Percentiles rank a stretch among this genome's conserved stretches.
Evolutionary conservation across 1,140 invertebrate genomes (phyloP).

Genomic region (Pseudomyrmex concolor): DNA sequence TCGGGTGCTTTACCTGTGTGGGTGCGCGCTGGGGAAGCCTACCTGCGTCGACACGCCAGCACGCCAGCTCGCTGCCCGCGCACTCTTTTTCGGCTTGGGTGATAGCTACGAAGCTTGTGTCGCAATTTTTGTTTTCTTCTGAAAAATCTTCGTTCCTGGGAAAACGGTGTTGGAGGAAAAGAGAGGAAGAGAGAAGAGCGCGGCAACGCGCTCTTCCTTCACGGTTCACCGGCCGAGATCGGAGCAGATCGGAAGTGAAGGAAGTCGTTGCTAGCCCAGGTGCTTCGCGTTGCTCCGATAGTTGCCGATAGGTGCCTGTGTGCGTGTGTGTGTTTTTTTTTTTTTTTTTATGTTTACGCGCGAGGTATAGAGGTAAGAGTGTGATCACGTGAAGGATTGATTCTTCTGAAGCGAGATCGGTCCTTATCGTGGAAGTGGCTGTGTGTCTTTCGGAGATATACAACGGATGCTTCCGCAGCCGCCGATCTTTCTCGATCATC

Average conservation of each 20-base stretch:
- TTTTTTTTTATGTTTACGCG: not conserved
- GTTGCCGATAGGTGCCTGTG: no score
- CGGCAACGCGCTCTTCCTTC: not conserved
- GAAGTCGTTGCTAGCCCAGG: no score
- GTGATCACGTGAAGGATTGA: constrained; percentile 5
- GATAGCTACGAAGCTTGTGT: no score
- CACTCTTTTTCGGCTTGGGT: no score
- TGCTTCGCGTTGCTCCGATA: no score
- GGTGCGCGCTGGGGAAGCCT: constrained; percentile 81
- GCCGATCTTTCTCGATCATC: constrained; percentile 8
- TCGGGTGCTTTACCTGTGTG: constrained; percentile 76
- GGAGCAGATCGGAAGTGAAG: constrained; percentile 26
- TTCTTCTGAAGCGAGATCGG: not conserved
- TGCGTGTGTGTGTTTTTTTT: constrained; percentile 52
- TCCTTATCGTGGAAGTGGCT: constrained; percentile 40
- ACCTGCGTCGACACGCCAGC: constrained; percentile 83
- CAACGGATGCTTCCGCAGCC: constrained; percentile 52
- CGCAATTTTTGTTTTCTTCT: no score
- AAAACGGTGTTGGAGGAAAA: not conserved
- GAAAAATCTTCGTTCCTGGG: not conserved
- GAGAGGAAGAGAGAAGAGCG: constrained; percentile 19
- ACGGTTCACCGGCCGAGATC: not conserved
- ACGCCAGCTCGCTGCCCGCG: no score
- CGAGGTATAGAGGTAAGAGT: not conserved
- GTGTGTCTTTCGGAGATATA: not conserved